Base-by-base conservation (phyloP, 30 jellyfish, hydroid and myxozoan species). In the Turritopsis dohrnii region DNA sequence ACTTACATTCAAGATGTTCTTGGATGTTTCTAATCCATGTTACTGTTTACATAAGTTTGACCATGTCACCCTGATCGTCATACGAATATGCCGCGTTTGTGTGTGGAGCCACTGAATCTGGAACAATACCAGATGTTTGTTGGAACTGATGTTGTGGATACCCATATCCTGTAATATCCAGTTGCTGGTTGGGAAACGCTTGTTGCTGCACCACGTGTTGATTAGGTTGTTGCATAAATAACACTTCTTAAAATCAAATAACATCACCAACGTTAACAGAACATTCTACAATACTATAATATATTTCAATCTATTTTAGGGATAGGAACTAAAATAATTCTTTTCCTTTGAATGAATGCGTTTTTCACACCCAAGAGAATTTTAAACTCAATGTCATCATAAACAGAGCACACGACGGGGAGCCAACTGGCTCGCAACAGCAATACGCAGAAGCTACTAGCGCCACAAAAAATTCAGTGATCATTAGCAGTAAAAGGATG, bases 381-480 rank as follows among this genome's bases (percentile, higher is more conserved):
- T 41, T 41, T 3, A 41, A 41, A 41, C 60, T 3, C 5, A 41
- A 41, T 41, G 13, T 41, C 60, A 41, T 13, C 60, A 41, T n/a
- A 41, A 41, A 13, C 13, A 41, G 60, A 41, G 13, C 60, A 41
- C 60, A 5, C 13, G 60, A 41, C 60, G 5, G 5, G 60, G 13
- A 41, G 9, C 60, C 60, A 5, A 41, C 9, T 13, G 13, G 60
- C 60, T 41, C 13, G 77, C 30, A 21, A 69, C 77, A 69, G 22
- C 31, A n/a, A 16, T 7, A 69, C 8, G 19, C 77, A 27, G 30
- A 16, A 16, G 77, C 30, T 21, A 69, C 77, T 27, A 69, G 77
- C 19, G 77, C 77, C 77, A 69, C 77, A 69, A 69, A 69, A 69
- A 69, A 69, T 27, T 69, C 77, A 69, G 19, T 27, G 30, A 69